Evolutionary conservation across 2,797 vertebrate genomes (phyloP).

Genomic region (Delichon dasypus): DNA sequence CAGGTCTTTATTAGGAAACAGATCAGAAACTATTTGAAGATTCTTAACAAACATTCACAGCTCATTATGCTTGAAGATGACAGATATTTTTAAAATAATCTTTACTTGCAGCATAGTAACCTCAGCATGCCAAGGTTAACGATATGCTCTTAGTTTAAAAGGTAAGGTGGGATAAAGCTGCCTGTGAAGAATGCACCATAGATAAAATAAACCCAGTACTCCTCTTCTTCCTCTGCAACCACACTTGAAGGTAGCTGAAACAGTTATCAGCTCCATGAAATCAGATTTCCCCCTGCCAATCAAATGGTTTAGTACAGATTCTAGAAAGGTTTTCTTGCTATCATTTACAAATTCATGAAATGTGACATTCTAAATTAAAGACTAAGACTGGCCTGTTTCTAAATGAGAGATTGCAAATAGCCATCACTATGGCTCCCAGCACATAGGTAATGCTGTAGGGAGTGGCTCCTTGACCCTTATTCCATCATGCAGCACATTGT

Average conservation of each 20-base stretch:
- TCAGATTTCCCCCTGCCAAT: neutral
- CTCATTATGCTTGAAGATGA: slow-evolving; percentile 58
- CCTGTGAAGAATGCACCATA: neutral
- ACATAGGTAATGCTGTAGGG: slow-evolving; percentile 12
- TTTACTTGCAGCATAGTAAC: neutral
- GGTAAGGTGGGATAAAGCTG: neutral
- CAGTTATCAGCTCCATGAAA: slow-evolving; percentile 18
- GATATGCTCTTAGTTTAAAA: slow-evolving; percentile 10
- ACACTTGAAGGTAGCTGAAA: slow-evolving; percentile 3
- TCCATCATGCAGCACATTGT: neutral
- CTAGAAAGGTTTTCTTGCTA: slow-evolving; percentile 37
- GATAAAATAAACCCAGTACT: neutral
- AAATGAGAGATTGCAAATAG: slow-evolving; percentile 43
- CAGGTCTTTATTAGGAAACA: slow-evolving; percentile 41
- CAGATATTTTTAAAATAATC: slow-evolving; percentile 36
- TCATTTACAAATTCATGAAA: slow-evolving; percentile 32
- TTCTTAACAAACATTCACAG: slow-evolving; percentile 37
- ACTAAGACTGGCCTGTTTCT: slow-evolving; percentile 31
- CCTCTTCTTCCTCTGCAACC: neutral
- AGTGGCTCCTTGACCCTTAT: slow-evolving; percentile 14
- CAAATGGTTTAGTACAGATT: slow-evolving; percentile 57
- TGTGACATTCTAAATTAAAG: slow-evolving; percentile 31
- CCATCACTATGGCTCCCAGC: neutral
- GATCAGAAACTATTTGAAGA: slow-evolving; percentile 53
- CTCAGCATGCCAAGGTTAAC: neutral